phyloP scores from a whole-genome alignment of 37 sponge, comb jelly and placozoan genomes.

The Eunapius fragilis region DNA sequence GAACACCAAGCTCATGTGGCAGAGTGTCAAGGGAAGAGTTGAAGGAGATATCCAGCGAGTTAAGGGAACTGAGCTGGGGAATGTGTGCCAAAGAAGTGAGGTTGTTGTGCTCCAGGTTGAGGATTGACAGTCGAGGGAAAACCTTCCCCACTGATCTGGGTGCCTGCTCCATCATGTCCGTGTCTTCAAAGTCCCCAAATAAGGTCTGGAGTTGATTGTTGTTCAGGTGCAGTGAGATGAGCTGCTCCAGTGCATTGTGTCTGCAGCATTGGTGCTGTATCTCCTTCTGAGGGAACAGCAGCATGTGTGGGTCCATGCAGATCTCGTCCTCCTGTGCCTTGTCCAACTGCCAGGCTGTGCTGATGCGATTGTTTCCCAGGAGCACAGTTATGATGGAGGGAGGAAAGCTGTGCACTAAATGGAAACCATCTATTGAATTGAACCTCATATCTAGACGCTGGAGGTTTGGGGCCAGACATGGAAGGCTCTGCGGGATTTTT shows the following conservation, averaged over 20 bases:
- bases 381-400: conserved; percentile 2
- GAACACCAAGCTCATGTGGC: conserved; percentile 61
- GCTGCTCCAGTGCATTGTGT: conserved; percentile 40
- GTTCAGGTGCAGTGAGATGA: conserved; percentile 47
- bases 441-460: conserved; percentile 40
- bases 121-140: conserved; percentile 61
- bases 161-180: background rate
- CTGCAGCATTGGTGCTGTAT: conserved; percentile 36
- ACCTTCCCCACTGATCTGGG: background rate
- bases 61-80: conserved; percentile 42
- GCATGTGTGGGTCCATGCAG: conserved; percentile 41
- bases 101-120: conserved; percentile 49
- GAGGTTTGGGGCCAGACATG: conserved; percentile 78
- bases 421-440: conserved; percentile 25
- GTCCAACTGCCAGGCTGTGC: background rate
- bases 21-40: conserved; percentile 36
- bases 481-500: conserved; percentile 63
- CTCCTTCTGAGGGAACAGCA: conserved; percentile 4
- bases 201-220: conserved; percentile 37
- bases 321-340: conserved; percentile 1
- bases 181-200: conserved; percentile 6
- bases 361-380: conserved; percentile 29
- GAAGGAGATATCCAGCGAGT: conserved; percentile 51
- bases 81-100: conserved; percentile 19
- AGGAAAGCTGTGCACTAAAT: conserved; percentile 65